Conservation (phyloP, 2,113 vertebrate species). For the Actenoides hombroni region DNA sequence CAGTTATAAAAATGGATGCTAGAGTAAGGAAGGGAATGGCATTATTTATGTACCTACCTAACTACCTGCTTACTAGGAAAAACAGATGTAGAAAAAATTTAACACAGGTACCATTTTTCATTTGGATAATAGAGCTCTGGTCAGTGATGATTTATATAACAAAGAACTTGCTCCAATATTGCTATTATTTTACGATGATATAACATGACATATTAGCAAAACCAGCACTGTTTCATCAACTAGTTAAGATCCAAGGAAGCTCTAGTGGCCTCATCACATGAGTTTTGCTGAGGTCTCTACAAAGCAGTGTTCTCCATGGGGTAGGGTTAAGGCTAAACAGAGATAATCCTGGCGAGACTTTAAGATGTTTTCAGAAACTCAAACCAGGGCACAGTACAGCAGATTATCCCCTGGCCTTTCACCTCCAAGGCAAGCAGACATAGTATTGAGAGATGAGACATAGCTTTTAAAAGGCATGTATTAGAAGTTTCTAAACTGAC, state of each 20-base stretch:
- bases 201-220: not conserved
- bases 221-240: not conserved
- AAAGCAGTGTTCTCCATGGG: not conserved
- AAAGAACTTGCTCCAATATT: not conserved
- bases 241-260: not conserved
- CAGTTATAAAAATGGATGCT: not conserved
- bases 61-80: not conserved
- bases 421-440: not conserved
- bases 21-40: not conserved
- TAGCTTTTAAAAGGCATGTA: not conserved
- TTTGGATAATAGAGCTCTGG: not conserved
- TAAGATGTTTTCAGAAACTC: conserved; percentile 56
- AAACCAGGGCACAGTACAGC: not conserved
- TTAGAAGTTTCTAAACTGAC: not conserved
- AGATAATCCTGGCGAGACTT: conserved; percentile 45
- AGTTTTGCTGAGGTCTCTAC: not conserved
- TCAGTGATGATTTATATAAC: not conserved
- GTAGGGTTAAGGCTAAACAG: not conserved
- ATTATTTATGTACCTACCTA: not conserved
- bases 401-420: conserved; percentile 52
- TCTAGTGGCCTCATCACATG: not conserved
- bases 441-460: not conserved
- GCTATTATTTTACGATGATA: not conserved
- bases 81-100: not conserved
- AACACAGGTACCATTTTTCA: not conserved